Evolutionary conservation across 2,888 invertebrate genomes (phyloP).

Genomic region (Ennomos quercinarius): DNA sequence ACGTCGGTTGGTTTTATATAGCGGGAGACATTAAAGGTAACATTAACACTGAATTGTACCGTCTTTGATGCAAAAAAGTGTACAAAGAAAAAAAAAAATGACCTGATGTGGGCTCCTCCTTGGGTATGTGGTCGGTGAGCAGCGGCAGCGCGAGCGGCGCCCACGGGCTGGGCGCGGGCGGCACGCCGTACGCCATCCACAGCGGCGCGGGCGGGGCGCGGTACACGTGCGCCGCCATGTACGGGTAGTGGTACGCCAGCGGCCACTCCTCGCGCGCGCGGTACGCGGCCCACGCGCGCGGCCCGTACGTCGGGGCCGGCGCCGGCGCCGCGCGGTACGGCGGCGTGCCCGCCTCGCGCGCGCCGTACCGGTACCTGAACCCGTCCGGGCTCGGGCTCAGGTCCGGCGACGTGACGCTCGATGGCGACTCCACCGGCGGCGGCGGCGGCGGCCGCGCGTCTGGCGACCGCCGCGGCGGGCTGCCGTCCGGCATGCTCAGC

Average conservation of each 20-base stretch:
- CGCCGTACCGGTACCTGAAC: conserved; percentile 70
- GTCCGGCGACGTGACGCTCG: conserved; percentile 73
- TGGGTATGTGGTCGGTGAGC: conserved; percentile 80
- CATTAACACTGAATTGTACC: too few relatives aligned
- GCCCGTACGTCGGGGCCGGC: conserved; percentile 51
- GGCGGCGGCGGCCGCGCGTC: conserved; percentile 71
- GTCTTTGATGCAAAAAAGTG: too few relatives aligned
- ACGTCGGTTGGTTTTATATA: too few relatives aligned
- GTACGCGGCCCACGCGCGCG: conserved; percentile 40
- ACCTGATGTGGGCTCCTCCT: conserved; percentile 87
- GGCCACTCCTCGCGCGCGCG: conserved; percentile 58
- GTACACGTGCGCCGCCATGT: conserved; percentile 74
- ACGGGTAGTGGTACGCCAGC: conserved; percentile 74
- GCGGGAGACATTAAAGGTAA: too few relatives aligned
- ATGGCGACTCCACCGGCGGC: conserved; percentile 70
- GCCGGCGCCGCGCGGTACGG: conserved; percentile 65
- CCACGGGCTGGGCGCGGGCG: conserved; percentile 84
- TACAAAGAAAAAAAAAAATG: too few relatives aligned
- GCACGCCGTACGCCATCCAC: conserved; percentile 81
- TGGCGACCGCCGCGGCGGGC: conserved; percentile 67
- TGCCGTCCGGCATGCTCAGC: conserved; percentile 87
- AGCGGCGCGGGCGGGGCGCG: conserved; percentile 70
- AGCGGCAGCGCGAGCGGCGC: conserved; percentile 79
- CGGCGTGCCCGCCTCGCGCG: conserved; percentile 70
- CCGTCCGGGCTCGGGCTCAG: conserved; percentile 75